Percentiles rank a stretch among this genome's conserved stretches.
Evolutionary conservation across 2,888 invertebrate genomes (phyloP).

Genomic region (Salticus scenicus): DNA sequence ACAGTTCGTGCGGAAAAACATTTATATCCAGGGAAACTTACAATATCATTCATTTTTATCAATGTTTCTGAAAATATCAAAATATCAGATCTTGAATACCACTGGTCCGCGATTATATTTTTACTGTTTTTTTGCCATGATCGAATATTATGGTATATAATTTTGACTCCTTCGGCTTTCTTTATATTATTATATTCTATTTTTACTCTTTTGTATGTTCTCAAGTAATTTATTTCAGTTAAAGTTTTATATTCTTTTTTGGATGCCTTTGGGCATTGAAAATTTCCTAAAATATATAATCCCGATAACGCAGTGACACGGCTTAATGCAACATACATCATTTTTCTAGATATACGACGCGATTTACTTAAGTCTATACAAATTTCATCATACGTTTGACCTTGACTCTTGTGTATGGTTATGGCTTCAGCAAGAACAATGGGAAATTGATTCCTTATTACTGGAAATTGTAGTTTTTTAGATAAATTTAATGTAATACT

Average conservation of each 20-base stretch:
- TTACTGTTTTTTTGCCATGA: background rate
- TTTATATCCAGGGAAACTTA: no score
- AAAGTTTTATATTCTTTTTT: background rate
- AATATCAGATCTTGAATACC: no score
- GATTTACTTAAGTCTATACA: background rate
- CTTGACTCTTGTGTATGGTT: slow-evolving; percentile 72
- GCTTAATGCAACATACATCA: no score
- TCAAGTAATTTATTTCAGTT: background rate
- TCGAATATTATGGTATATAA: background rate
- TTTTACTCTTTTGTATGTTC: background rate
- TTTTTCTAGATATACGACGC: background rate
- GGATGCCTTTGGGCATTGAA: background rate
- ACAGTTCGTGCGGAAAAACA: no score
- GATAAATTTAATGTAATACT: background rate
- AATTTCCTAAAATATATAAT: slow-evolving; percentile 2
- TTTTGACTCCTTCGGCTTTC: background rate
- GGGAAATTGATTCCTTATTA: slow-evolving; percentile 70
- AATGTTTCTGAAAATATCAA: no score
- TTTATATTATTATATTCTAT: background rate
- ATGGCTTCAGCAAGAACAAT: slow-evolving; percentile 71
- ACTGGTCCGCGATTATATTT: background rate
- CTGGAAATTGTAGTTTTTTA: slow-evolving; percentile 5
- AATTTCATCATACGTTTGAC: slow-evolving; percentile 31
- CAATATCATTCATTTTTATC: no score
- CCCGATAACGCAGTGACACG: no score